Evolutionary conservation across 2,797 vertebrate genomes (phyloP).

Genomic region (Spinus olivaceus): DNA sequence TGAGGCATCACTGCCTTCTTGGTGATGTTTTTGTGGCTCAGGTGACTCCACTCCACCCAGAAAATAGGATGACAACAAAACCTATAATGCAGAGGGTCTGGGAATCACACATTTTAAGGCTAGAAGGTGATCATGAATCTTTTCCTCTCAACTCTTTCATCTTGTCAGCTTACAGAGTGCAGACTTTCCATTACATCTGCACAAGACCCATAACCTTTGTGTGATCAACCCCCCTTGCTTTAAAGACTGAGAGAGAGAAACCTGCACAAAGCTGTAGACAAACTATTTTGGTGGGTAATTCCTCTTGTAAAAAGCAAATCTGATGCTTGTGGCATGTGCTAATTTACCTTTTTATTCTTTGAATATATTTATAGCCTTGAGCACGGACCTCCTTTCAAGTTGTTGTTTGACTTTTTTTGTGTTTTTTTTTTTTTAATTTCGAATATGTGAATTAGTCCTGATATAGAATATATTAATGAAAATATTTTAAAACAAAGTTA

Average conservation of each 20-base stretch:
- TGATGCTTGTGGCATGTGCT: not conserved
- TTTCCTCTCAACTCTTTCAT: not conserved
- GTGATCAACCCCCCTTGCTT: not conserved
- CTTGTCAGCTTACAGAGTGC: not conserved
- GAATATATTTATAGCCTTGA: not conserved
- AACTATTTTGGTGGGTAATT: not conserved
- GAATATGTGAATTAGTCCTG: not conserved
- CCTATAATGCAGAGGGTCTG: not conserved
- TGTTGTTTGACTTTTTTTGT: not conserved
- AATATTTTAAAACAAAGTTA: not conserved
- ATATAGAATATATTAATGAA: not conserved
- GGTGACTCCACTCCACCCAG: not conserved
- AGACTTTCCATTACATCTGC: not conserved
- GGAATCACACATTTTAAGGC: not conserved
- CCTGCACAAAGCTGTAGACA: not conserved
- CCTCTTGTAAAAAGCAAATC: not conserved
- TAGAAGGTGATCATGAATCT: not conserved
- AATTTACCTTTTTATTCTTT: not conserved
- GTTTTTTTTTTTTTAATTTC: not conserved
- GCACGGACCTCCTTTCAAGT: not conserved
- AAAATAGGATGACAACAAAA: not conserved
- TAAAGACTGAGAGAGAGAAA: not conserved
- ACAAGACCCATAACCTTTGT: not conserved
- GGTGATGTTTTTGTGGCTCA: not conserved
- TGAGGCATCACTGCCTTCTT: fast-evolving